Evolutionary conservation across 2,888 invertebrate species (phyloP).

Genomic region (Eupithecia tripunctaria): DNA sequence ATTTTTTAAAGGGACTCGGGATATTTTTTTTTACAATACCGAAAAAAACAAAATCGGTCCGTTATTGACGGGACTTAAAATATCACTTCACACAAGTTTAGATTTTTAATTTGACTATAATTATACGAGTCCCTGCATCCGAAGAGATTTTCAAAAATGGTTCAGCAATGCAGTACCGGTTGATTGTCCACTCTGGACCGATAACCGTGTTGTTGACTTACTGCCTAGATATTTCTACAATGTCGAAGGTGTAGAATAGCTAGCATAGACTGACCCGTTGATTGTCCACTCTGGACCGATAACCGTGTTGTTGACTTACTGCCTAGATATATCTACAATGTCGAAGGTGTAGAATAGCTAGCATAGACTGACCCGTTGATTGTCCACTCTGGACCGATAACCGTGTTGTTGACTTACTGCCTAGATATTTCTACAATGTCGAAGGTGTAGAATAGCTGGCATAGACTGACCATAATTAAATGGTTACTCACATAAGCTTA

Average conservation of each 20-base stretch:
- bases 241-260: background rate
- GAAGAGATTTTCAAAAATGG: too few species aligned
- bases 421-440: background rate
- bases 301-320: background rate
- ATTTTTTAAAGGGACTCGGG: too few species aligned
- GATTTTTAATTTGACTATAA: too few species aligned
- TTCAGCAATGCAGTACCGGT: too few species aligned
- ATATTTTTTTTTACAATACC: too few species aligned
- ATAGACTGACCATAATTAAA: conserved; percentile 13
- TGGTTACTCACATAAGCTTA: conserved; percentile 13
- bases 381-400: too few species aligned
- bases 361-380: background rate
- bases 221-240: background rate
- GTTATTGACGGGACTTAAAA: too few species aligned
- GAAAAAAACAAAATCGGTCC: too few species aligned
- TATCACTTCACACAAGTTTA: too few species aligned
- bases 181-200: too few species aligned
- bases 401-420: background rate
- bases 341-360: background rate
- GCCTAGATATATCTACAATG: background rate
- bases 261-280: background rate
- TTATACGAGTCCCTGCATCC: too few species aligned
- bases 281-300: too few species aligned
- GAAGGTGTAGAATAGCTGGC: background rate
- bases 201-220: background rate